phyloP scores from a whole-genome alignment of 2,888 invertebrate genomes.

The Cactoblastis cactorum region DNA sequence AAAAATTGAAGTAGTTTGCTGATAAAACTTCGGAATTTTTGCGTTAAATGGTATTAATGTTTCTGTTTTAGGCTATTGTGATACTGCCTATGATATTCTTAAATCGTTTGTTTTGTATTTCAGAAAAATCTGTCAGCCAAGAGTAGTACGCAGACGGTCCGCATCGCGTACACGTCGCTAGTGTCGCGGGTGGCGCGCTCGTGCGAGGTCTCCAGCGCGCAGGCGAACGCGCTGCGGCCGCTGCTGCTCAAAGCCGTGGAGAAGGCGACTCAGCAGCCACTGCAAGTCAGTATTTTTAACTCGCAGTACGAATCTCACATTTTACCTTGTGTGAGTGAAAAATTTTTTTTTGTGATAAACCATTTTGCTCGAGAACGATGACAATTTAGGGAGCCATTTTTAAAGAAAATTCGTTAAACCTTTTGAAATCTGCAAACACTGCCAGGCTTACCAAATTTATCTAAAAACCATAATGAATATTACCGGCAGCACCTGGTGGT shows the following conservation, averaged over 20 bases:
- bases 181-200: conserved; percentile 83
- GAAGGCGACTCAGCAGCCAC: conserved; percentile 86
- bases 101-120: conserved; percentile 19
- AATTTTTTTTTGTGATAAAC: too few relatives aligned
- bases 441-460: conserved; percentile 57
- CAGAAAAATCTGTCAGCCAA: conserved; percentile 88
- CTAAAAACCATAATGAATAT: conserved; percentile 39
- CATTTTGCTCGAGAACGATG: too few relatives aligned
- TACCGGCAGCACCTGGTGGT: conserved; percentile 47
- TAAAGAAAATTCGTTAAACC: too few relatives aligned
- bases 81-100: too few relatives aligned
- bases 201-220: conserved; percentile 64
- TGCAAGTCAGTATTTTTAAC: conserved; percentile 75
- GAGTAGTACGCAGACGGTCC: conserved; percentile 86
- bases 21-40: too few relatives aligned
- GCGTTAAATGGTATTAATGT: too few relatives aligned
- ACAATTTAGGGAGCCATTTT: too few relatives aligned
- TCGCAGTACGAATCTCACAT: too few relatives aligned
- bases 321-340: too few relatives aligned
- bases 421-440: too few relatives aligned
- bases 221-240: conserved; percentile 77
- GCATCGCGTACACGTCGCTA: conserved; percentile 88
- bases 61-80: too few relatives aligned
- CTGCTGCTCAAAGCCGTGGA: conserved; percentile 85
- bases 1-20: too few relatives aligned